Conservation (phyloP, 2,888 invertebrate genomes). For the Sceliomorpha sp. region DNA sequence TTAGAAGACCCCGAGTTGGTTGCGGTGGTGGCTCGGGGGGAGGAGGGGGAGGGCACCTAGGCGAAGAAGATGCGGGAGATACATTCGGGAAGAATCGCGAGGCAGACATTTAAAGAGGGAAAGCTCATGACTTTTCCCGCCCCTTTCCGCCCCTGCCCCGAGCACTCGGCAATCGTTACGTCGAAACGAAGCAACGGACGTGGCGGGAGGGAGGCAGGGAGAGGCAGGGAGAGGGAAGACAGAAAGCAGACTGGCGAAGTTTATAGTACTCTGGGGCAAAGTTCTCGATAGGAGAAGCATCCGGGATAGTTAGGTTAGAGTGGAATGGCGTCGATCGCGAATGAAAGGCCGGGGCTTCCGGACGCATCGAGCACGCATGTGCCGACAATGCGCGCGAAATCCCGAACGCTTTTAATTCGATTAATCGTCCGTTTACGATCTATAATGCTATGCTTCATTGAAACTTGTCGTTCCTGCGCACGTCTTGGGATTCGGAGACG, state of each 20-base stretch:
- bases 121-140: no score
- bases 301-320: no score
- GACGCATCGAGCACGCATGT: slow-evolving; percentile 28
- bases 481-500: slow-evolving; percentile 31
- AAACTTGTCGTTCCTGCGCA: slow-evolving; percentile 43
- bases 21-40: no score
- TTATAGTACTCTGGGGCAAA: slow-evolving; percentile 28
- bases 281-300: no score
- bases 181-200: slow-evolving; percentile 15
- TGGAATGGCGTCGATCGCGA: not conserved
- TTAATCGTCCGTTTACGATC: slow-evolving; percentile 49
- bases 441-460: slow-evolving; percentile 48
- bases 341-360: no score
- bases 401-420: slow-evolving; percentile 44
- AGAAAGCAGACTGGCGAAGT: slow-evolving; percentile 52
- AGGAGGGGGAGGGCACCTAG: no score
- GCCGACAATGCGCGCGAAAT: slow-evolving; percentile 39
- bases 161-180: no score
- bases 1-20: no score
- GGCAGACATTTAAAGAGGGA: no score
- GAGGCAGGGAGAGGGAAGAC: slow-evolving; percentile 35
- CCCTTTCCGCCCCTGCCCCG: no score
- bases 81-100: no score
- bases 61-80: no score
- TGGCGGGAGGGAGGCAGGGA: slow-evolving; percentile 8